Base-by-base conservation (phyloP, 2,797 vertebrate genomes). In the Platalea minor region DNA sequence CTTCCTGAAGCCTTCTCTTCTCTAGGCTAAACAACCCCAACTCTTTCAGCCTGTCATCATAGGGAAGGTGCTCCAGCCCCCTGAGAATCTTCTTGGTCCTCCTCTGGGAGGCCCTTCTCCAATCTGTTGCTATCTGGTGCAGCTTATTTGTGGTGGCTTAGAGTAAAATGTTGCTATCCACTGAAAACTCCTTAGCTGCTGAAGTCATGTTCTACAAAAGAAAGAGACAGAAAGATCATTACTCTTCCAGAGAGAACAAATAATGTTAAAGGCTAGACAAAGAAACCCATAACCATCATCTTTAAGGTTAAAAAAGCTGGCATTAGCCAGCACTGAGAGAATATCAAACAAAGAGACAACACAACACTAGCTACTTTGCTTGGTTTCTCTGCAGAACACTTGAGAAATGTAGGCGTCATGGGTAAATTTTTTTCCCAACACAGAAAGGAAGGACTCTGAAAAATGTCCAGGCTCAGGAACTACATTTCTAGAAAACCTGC, bases 201-300 rank as follows among this genome's bases (percentile, higher is more conserved):
- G 98, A 98, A 60, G 98, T 95, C 95, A 98, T 98, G 95, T 97
- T 97, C 98, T 98, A 92, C 33, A 96, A 91, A 97, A 70, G 23
- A 93, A 95, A 86, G 78, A 87, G 54, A 82, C 4, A 29, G 25
- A 89, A 78, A 60, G 4, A 84, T 96, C 35, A 41, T 61, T 76
- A 14, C 9, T 43, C 13, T 70, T 65, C 41, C 12, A 50, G 11
- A 39, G 8, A 28, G 11, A 51, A 56, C 56, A 57, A 57, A 25
- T 17, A 23, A 33, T 11, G 3, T 43, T 46, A 7, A 26, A 11
- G 3, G 45, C 37, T 35, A 79, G 39, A 31, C 28, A 76, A 75
- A 72, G 21, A 51, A 57, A 46, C 7, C 4, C 2, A 7, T 35
- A 51, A 33, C 3, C 24, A 19, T 21, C 4, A 1, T n/a, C 10